Evolutionary conservation across 2,113 vertebrate genomes (phyloP), one percentile per base, ranked within the genome.

Genomic region (Phainopepla nitens): DNA sequence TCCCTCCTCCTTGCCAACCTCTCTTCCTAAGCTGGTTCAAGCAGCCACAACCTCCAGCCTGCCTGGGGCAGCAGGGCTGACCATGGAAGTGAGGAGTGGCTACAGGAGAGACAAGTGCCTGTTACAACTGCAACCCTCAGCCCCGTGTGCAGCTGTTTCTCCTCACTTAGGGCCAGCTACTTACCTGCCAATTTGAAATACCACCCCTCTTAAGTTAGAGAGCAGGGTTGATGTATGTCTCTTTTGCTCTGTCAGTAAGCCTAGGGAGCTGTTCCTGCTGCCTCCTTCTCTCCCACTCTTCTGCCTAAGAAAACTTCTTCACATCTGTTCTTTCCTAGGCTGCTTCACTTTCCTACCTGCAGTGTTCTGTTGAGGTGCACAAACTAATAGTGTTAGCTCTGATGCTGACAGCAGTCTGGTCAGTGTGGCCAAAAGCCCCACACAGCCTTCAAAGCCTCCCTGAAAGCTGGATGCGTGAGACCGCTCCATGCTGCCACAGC

Each of bases 401-500:
- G 47, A 70, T 61, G 68, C 25, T 42, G 45, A 13, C 54, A 73
- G 87, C 44, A 44, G 42, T 29, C 56, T 65, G 23, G 22, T 29
- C 71, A 77, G n/a, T 2, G 10, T 51, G 31, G 36, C 79, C 70
- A 64, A 44, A 90, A 95, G 41, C 50, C 57, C 23, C n/a, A 51
- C 49, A 16, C 14, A n/a, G 58, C 36, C 62, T 90, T 82, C n/a
- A 76, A 51, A 72, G 31, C n/a, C 57, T 80, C n/a, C 36, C 80
- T 80, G 66, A 51, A 82, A 82, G 20, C 51, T 71, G 70, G 15
- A 23, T 41, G 22, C 41, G 5, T 50, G 56, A 54, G 16, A 29
- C 25, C 2, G 2, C 24, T 47, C 60, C 0, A 0, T 61, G 36
- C 50, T 73, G 65, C 42, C 6, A 2, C 70, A 71, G 42, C 51